Conservation (phyloP, 2,797 vertebrate species). For the Helostoma temminkii region DNA sequence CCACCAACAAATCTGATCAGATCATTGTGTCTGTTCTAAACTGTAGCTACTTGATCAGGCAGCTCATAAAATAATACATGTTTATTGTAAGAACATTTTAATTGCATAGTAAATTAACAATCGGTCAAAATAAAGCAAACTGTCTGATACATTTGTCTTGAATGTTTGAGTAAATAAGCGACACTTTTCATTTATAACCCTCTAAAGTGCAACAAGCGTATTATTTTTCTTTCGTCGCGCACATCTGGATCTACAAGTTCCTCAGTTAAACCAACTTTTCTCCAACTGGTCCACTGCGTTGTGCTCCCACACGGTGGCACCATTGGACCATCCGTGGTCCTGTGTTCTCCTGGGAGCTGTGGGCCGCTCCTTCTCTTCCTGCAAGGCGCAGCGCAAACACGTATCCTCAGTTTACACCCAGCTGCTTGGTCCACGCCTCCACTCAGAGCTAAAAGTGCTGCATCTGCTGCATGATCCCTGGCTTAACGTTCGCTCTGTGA, state of each 20-base stretch:
- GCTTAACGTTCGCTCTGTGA: not conserved
- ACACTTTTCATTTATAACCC: too few relatives aligned
- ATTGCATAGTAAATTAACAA: not conserved
- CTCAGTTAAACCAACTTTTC: not conserved
- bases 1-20: not conserved
- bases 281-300: not conserved
- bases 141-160: too few relatives aligned
- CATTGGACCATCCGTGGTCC: slow-evolving; percentile 8
- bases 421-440: slow-evolving; percentile 52
- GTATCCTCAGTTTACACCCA: slow-evolving; percentile 39
- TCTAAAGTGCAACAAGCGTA: not conserved
- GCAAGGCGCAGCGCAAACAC: slow-evolving; percentile 48
- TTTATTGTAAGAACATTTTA: not conserved
- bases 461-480: slow-evolving; percentile 31
- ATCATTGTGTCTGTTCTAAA: not conserved
- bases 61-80: not conserved
- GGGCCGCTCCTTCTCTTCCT: slow-evolving; percentile 64
- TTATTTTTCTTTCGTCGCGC: not conserved
- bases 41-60: not conserved
- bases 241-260: slow-evolving; percentile 24
- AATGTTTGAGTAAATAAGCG: too few relatives aligned
- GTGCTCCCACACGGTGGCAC: slow-evolving; percentile 65
- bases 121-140: too few relatives aligned
- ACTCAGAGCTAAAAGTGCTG: slow-evolving; percentile 31
- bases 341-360: slow-evolving; percentile 43